Conservation (phyloP, 2,888 invertebrate genomes). For the Drosophila gaucha region DNA sequence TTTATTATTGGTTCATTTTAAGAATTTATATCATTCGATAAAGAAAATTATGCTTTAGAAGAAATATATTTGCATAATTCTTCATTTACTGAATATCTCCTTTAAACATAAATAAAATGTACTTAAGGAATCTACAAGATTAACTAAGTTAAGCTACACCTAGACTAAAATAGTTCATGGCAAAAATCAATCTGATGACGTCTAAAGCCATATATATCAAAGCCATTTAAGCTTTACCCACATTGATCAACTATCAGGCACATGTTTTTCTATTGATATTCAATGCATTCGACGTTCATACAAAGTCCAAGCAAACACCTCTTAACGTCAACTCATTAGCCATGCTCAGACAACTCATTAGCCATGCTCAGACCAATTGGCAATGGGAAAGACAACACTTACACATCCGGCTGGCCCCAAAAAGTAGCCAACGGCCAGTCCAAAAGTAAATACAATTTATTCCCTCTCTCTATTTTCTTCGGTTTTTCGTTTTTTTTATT, state of each 20-base stretch:
- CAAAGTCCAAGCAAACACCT: constrained; percentile 56
- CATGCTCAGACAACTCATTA: constrained; percentile 67
- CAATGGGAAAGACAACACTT: constrained; percentile 65
- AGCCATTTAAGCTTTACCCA: not conserved
- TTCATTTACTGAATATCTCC: too few relatives aligned
- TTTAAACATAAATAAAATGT: too few relatives aligned
- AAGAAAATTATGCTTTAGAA: too few relatives aligned
- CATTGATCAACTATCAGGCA: not conserved
- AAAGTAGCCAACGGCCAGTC: constrained; percentile 26
- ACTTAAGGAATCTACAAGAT: too few relatives aligned
- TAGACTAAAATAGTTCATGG: too few relatives aligned
- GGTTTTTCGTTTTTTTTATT: not conserved
- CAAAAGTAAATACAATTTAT: constrained; percentile 33
- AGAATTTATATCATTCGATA: too few relatives aligned
- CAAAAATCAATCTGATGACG: not conserved
- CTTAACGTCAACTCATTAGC: constrained; percentile 57
- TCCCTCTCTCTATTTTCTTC: not conserved
- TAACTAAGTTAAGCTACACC: too few relatives aligned
- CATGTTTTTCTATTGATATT: constrained; percentile 34
- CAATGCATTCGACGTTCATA: constrained; percentile 27
- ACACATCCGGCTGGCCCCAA: constrained; percentile 63
- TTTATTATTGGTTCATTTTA: too few relatives aligned
- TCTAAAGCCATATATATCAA: not conserved
- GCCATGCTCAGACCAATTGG: constrained; percentile 53
- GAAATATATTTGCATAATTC: too few relatives aligned